Base-by-base conservation (phyloP, 2,113 vertebrate species). In the Gracilinanus agilis region DNA sequence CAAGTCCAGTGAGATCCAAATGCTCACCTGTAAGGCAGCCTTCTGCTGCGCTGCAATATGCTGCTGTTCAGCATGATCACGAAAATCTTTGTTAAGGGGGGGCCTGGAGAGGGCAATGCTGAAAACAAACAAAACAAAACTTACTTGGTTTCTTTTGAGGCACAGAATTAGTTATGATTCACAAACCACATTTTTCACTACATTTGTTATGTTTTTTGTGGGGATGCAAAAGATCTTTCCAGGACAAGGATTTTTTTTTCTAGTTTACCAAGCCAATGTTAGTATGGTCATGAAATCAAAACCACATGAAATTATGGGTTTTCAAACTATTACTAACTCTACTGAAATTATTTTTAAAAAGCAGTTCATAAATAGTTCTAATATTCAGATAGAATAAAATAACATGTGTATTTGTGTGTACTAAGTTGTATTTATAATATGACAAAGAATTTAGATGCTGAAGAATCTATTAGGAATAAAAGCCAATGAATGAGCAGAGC, bases 11-110 rank as follows among this genome's bases (percentile, higher is more conserved):
- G 49, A 49, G 49, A 49, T 49, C 49, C 49, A 49, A 49, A 5
- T 0, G 24, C 98, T 98, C 90, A 99, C 99, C 99, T 99, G 99
- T 96, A 99, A 95, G 25, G 99, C 99, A 93, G 99, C 99, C 98
- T 99, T 99, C 98, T 99, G 99, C 61, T 99, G 99, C 55, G 99
- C 99, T 56, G 99, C 99, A 0, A 99, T 99, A 95, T 99, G 99
- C 98, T 99, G 99, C 92, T 99, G 99, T 96, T 99, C 99, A 0
- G 99, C 99, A 9, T 99, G 99, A 93, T 99, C 99, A 96, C 99
- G 98, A 93, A 99, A 99, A 96, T 99, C 99, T 97, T 99, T 99
- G 92, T 98, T 99, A 34, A 99, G 98, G 0, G 98, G 97, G 23
- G 99, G 98, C 92, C 99, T 99, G 11, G 97, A 97, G 25, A 99